Evolutionary conservation across 2,888 invertebrate species (phyloP), one percentile per base, ranked within the genome.

Genomic region (Fissipunctia ypsillon): DNA sequence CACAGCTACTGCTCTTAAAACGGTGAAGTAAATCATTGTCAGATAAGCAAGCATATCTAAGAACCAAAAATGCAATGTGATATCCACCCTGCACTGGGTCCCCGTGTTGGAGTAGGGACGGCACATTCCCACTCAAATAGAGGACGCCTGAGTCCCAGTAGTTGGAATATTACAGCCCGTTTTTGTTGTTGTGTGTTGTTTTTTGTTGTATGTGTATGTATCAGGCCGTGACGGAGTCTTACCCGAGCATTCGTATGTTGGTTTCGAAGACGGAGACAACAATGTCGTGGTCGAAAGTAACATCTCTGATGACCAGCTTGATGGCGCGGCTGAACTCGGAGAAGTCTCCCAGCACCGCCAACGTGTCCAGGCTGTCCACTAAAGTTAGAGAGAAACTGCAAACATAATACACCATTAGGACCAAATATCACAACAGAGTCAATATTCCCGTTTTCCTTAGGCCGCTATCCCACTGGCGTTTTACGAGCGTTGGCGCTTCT

Each of bases 201-300:
- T n/a, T n/a, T n/a, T n/a, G n/a, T n/a, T n/a, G n/a, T n/a, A n/a
- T n/a, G n/a, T n/a, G n/a, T 43, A 56, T 28, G 25, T 45, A 19
- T 16, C 35, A 22, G 22, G 22, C 9, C 2, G n/a, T 67, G 35
- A 45, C 3, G 9, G 19, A 38, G 19, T 68, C 97, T 97, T 94
- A 99, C 98, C 99, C 99, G n/a, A 99, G 96, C 96, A 99, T 98
- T 86, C 99, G 97, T 87, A 99, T 99, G 93, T 99, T 99, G 14
- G 99, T 99, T 95, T 99, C 99, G 94, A 99, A 99, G 7, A 99
- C 99, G 0, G 99, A 99, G 14, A 99, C 99, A 69, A 99, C 97
- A 78, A 99, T 97, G 94, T 99, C 99, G 84, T 97, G 98, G 92
- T 99, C 99, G 94, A 99, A 99, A 70, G 97, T 97, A 12, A 99